Evolutionary conservation across 30 jellyfish, hydroid and myxozoan genomes (phyloP).

Genomic region (Hydractinia echinata): DNA sequence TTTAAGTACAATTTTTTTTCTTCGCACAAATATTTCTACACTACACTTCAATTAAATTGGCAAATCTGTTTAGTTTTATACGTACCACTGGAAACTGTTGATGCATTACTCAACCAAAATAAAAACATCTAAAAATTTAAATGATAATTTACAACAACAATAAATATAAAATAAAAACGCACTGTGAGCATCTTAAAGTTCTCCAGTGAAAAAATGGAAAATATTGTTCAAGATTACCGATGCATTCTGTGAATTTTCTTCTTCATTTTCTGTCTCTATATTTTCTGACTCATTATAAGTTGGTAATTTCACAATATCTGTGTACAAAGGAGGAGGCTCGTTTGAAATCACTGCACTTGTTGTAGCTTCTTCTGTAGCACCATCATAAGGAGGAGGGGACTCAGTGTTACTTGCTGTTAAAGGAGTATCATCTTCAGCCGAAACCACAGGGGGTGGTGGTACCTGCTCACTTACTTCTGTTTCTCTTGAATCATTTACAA

Average conservation of each 20-base stretch:
- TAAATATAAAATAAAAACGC: no score
- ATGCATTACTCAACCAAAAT: no score
- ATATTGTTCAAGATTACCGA: not conserved
- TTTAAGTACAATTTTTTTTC: no score
- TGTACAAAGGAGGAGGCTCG: conserved; percentile 58
- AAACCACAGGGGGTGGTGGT: not conserved
- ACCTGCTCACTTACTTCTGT: not conserved
- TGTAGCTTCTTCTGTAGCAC: not conserved
- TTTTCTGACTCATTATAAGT: conserved; percentile 56
- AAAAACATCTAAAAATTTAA: no score
- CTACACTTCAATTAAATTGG: no score
- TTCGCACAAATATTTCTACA: no score
- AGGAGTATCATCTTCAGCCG: not conserved
- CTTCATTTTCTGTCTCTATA: not conserved
- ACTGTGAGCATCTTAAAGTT: no score
- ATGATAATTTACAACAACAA: no score
- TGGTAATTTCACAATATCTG: conserved; percentile 61
- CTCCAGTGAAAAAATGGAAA: no score
- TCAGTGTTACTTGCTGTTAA: conserved; percentile 4
- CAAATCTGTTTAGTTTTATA: no score
- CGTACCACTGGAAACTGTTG: no score
- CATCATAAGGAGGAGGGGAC: conserved; percentile 35
- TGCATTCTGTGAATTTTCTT: not conserved
- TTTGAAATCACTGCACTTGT: not conserved
- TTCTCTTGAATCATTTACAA: not conserved